Base-by-base conservation (phyloP, 2,113 vertebrate genomes). In the Isichthys henryi region DNA sequence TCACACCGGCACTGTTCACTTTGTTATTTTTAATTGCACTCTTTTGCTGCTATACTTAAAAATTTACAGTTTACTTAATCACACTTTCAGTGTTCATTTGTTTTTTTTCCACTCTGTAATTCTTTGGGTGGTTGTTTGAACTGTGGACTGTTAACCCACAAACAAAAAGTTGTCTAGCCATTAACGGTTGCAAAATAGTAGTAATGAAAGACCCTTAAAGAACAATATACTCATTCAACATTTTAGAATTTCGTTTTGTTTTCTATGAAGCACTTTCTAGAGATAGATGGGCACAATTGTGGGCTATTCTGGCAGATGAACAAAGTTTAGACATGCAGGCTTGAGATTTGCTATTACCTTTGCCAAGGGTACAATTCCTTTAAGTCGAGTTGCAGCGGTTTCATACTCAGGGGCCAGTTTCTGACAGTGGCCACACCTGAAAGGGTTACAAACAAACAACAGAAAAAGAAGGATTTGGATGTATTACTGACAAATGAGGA, bases 351-450 rank as follows among this genome's bases (percentile, higher is more conserved):
- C 45, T 21, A n/a, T 89, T 70, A 92, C 91, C 90, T 91, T 92
- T 1, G 89, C 90, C 50, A 92, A 50, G 5, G 88, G 21, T 5
- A 88, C 90, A 7, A 23, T 53, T 6, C 89, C 90, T 31, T 90
- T 89, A n/a, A 92, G 88, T 49, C 66, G 90, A 17, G 88, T 91
- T 21, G 91, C 91, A 27, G 91, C 91, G 2, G 82, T 48, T 89
- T 92, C 91, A 48, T 85, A 92, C 21, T 92, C 91, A 46, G 91
- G 90, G 43, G 90, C 89, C 23, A 92, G 90, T 52, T 90, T 88
- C 80, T 91, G 90, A 88, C 91, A 92, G 83, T 91, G 90, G 15
- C 91, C 91, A 83, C 91, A 92, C 90, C 91, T 92, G 88, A 39
- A 87, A 31, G 48, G 56, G 87, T 62, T 19, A 86, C 45, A 88